Evolutionary conservation across 2,888 invertebrate genomes (phyloP).

Genomic region (Stenoptilia bipunctidactyla): DNA sequence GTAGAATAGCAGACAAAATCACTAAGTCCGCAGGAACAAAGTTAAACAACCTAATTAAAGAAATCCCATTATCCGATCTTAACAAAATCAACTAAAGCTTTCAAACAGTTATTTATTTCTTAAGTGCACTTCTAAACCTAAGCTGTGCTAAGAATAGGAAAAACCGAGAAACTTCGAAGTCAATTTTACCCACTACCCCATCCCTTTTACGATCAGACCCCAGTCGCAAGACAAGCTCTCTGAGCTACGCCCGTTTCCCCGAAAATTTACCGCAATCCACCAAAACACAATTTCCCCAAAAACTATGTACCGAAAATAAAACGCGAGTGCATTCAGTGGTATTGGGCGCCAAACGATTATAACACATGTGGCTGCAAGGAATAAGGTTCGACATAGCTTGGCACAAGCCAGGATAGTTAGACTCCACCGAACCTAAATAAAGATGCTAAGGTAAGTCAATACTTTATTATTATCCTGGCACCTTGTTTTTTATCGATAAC

Average conservation of each 20-base stretch:
- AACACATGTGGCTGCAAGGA: constrained; percentile 61
- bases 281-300: constrained; percentile 4
- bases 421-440: constrained; percentile 36
- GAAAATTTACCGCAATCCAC: constrained; percentile 22
- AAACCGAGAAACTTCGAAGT: too few species aligned
- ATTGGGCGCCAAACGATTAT: constrained; percentile 27
- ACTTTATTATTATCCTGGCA: not conserved
- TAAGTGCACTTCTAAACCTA: too few species aligned
- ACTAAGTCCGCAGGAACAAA: too few species aligned
- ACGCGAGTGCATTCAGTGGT: constrained; percentile 20
- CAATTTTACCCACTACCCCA: constrained; percentile 13
- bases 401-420: constrained; percentile 63
- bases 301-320: constrained; percentile 18
- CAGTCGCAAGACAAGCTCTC: constrained; percentile 41
- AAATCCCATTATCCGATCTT: too few species aligned
- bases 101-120: too few species aligned
- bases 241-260: constrained; percentile 44
- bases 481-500: too few species aligned
- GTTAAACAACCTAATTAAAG: too few species aligned
- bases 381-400: constrained; percentile 61
- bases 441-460: constrained; percentile 57
- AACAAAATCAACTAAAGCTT: too few species aligned
- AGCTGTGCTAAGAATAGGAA: too few species aligned
- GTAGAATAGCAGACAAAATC: too few species aligned
- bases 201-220: constrained; percentile 25